These are phyloP conservation scores for Mesembrinibis cayennensis DNA, from an alignment of 2,113 vertebrate species.

Conservation along the genomic window DNA sequence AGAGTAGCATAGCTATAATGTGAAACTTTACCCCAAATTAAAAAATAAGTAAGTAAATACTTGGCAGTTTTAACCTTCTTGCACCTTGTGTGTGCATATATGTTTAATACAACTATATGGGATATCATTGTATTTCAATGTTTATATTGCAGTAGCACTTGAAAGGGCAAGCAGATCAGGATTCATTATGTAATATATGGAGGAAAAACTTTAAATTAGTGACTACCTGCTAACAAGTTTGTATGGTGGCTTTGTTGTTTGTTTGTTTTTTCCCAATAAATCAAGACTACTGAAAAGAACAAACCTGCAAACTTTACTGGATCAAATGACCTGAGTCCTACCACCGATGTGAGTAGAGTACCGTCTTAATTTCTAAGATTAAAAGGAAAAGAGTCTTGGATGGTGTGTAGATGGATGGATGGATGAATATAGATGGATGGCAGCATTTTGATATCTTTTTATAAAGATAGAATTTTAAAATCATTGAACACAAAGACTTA, in stretches of 20 bases:
- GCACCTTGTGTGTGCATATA: not conserved
- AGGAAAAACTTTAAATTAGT: not conserved
- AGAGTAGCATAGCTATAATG: not conserved
- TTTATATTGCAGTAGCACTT: not conserved
- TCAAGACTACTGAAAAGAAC: not conserved
- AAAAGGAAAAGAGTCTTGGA: not conserved
- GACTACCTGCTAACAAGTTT: not conserved
- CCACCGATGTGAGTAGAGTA: constrained; percentile 20
- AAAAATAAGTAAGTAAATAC: not conserved
- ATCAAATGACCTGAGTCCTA: not conserved
- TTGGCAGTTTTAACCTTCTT: not conserved
- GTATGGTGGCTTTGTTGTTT: not conserved
- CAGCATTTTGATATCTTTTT: not conserved
- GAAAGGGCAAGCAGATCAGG: not conserved
- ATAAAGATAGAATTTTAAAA: not conserved
- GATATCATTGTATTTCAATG: not conserved
- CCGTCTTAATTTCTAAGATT: not conserved
- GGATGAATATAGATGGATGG: not conserved
- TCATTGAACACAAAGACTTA: not conserved
- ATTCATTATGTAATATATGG: not conserved
- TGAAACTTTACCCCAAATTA: not conserved
- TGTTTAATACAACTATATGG: not conserved
- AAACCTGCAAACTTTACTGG: not conserved
- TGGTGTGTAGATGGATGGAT: not conserved
- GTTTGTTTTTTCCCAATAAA: not conserved